Base-by-base conservation (phyloP, 2,113 vertebrate species). In the Proterorhinus semilunaris region DNA sequence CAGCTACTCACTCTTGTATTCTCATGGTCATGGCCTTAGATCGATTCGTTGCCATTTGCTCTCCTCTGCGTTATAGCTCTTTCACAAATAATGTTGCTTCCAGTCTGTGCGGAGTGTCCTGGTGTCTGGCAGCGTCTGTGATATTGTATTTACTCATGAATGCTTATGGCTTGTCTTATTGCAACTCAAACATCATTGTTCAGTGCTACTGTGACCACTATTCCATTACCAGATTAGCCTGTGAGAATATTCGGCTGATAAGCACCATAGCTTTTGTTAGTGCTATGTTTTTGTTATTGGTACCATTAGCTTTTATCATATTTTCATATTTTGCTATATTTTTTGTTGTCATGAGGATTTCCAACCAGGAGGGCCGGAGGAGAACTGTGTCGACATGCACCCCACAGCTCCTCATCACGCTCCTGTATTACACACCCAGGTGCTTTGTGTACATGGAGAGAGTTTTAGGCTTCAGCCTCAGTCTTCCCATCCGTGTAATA, bases 11-110 rank as follows among this genome's bases (percentile, higher is more conserved):
- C 48, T 90, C 86, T 17, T 86, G 87, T 44, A 75, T 91, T 13
- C 42, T 91, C 69, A 83, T 84, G 78, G 70, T 88, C 52, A 90
- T 91, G 90, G 86, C 90, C 1, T 63, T 88, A 1, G 90, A 90
- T 76, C 86, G 90, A 6, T 88, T 87, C 16, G 51, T 85, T 51
- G 87, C 88, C 5, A 74, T 91, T n/a, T 82, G 71, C 43, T 43
- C 63, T 46, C 90, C 90, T 0, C 49, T 90, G 43, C 83, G 83
- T 66, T 91, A 91, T 21, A 16, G 48, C 0, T 1, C 88, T 17
- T 83, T 90, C 49, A 90, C 57, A 10, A 86, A 86, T 45, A 59
- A 6, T 8, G 79, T 59, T 9, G 80, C 79, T 15, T 68, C 48
- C 10, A 36, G 83, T 48, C 48, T 86, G 2, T 88, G 90, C 78